These are phyloP conservation scores for Ceyx erithaca DNA, from an alignment of 2,797 vertebrate species.

Conservation along the genomic window DNA sequence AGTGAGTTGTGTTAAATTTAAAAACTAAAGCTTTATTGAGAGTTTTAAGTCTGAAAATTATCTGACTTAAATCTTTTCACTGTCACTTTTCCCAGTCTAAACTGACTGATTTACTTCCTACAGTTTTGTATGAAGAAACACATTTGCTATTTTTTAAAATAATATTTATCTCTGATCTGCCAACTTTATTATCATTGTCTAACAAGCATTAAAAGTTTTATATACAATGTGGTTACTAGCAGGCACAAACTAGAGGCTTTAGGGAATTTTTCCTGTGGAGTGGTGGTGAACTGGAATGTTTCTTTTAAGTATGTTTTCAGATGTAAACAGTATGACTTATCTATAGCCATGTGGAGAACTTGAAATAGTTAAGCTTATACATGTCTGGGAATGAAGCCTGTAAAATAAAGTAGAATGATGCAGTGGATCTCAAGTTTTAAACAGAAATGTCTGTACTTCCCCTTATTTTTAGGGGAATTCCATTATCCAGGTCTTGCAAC, in stretches of 20 bases:
- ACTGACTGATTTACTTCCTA: conserved; percentile 56
- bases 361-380: conserved; percentile 47
- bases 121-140: conserved; percentile 8
- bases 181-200: conserved; percentile 44
- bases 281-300: conserved; percentile 48
- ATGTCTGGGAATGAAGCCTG: conserved; percentile 41
- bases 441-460: neutral
- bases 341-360: neutral
- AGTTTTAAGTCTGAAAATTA: conserved; percentile 51
- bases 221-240: neutral
- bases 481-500: neutral
- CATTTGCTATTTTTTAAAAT: conserved; percentile 45
- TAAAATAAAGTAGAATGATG: conserved; percentile 25
- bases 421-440: neutral
- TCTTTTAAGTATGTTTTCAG: conserved; percentile 51
- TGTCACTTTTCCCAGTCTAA: conserved; percentile 41
- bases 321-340: conserved; percentile 44
- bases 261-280: conserved; percentile 51
- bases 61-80: neutral
- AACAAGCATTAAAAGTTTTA: conserved; percentile 52
- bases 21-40: conserved; percentile 57
- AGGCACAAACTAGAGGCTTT: conserved; percentile 19
- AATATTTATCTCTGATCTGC: conserved; percentile 47
- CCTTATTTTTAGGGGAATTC: neutral
- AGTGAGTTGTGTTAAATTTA: conserved; percentile 1